Percentiles rank a stretch among this genome's conserved stretches.
phyloP scores from a whole-genome alignment of 2,888 invertebrate species.

The Spisula solida region DNA sequence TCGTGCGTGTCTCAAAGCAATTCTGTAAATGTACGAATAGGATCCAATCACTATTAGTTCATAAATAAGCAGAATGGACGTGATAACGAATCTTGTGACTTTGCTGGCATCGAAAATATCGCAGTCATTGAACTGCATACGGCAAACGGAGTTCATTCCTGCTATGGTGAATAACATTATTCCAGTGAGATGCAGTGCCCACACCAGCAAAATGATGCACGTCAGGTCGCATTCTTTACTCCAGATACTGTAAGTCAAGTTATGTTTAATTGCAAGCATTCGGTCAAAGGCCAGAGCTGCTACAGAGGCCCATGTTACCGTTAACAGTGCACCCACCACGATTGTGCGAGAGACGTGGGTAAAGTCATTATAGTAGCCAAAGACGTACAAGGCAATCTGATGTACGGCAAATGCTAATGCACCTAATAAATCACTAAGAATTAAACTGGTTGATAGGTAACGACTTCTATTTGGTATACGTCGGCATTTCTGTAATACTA shows the following conservation, averaged over 20 bases:
- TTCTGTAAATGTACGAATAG: not conserved
- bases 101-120: not conserved
- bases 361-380: constrained; percentile 15
- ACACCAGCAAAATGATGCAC: not conserved
- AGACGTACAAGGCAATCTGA: not conserved
- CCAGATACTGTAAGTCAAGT: not conserved
- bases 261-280: constrained; percentile 12
- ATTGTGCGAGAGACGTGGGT: not conserved
- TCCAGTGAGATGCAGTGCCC: not conserved
- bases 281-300: constrained; percentile 20
- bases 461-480: not conserved
- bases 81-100: not conserved
- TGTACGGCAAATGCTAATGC: not conserved
- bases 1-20: not conserved
- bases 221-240: not conserved
- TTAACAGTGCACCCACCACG: not conserved
- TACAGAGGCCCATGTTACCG: constrained; percentile 4
- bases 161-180: not conserved
- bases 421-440: constrained; percentile 23
- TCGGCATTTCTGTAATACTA: constrained; percentile 19
- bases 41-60: not conserved
- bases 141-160: not conserved
- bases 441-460: constrained; percentile 15
- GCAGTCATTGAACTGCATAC: not conserved
- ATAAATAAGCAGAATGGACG: not conserved